Base-by-base conservation (phyloP, 2,113 vertebrate species). In the Oreocharis arfaki region DNA sequence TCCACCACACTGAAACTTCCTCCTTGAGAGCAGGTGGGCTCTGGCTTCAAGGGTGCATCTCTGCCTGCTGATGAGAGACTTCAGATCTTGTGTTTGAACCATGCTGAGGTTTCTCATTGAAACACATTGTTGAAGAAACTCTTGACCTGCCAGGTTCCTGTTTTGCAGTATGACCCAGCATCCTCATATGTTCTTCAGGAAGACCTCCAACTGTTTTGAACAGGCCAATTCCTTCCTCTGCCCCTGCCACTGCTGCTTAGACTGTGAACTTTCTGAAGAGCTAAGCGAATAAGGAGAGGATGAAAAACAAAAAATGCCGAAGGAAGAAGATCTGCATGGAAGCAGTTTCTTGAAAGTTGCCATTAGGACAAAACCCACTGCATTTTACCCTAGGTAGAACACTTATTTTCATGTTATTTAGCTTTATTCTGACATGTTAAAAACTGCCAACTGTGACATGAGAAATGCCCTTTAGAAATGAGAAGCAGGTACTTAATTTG, bases 151-250 rank as follows among this genome's bases (percentile, higher is more conserved):
- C 27, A 50, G 30, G 35, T 60, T 50, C 77, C 77, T 84, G 64
- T 46, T 90, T 75, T 39, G 69, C 42, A 28, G 15, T 56, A 33
- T 63, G 76, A 67, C 76, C 89, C 55, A 98, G 73, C 96, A 98
- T 98, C 75, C 97, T 98, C 98, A 98, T 97, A 30, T 98, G 96
- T 74, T 98, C 98, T 93, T 99, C 98, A 2, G 98, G 98, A 87
- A 99, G 98, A 73, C 97, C 98, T 93, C 98, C 98, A 8, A 97
- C 97, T 4, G 98, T 96, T 95, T 98, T 98, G 97, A 98, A 98
- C 73, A 98, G 97, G 32, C 19, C 28, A 56, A 20, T 75, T 84
- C 76, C 21, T 60, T 59, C 53, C n/a, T 81, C 60, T 89, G 32
- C 28, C 35, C 27, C 13, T 44, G 59, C 13, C 6, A 1, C 26